Conservation (phyloP, 2,888 invertebrate species). For the Himalopsyche tibetana region DNA sequence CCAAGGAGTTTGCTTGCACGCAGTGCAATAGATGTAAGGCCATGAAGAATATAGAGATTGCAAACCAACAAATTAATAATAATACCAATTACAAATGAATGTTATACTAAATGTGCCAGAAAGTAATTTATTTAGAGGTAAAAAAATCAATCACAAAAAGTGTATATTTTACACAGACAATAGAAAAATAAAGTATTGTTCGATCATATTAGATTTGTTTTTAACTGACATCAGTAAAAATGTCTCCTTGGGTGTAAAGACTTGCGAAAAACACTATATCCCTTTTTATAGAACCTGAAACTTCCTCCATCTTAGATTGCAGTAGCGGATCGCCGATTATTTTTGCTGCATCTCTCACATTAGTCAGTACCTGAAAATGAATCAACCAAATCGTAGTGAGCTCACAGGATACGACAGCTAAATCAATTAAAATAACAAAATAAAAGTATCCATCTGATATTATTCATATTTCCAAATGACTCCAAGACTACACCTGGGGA, state of each 20-base stretch:
- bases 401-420: too few species aligned
- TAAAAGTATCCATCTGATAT: too few species aligned
- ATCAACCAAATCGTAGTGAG: neutral
- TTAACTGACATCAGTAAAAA: slow-evolving; percentile 45
- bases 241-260: slow-evolving; percentile 83
- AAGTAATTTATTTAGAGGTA: neutral
- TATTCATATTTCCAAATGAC: too few species aligned
- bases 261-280: slow-evolving; percentile 99
- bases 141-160: slow-evolving; percentile 16
- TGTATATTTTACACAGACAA: neutral
- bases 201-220: neutral
- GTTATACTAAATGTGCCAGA: neutral
- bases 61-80: too few species aligned
- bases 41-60: too few species aligned
- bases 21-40: too few species aligned
- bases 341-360: slow-evolving; percentile 94
- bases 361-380: slow-evolving; percentile 70
- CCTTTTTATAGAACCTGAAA: slow-evolving; percentile 93
- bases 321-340: slow-evolving; percentile 95
- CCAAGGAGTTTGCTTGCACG: too few species aligned
- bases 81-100: neutral
- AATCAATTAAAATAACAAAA: too few species aligned
- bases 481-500: too few species aligned
- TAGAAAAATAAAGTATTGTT: slow-evolving; percentile 31
- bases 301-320: slow-evolving; percentile 96